phyloP scores from a whole-genome alignment of 2,888 invertebrate species.

The Oscheius sp. region DNA sequence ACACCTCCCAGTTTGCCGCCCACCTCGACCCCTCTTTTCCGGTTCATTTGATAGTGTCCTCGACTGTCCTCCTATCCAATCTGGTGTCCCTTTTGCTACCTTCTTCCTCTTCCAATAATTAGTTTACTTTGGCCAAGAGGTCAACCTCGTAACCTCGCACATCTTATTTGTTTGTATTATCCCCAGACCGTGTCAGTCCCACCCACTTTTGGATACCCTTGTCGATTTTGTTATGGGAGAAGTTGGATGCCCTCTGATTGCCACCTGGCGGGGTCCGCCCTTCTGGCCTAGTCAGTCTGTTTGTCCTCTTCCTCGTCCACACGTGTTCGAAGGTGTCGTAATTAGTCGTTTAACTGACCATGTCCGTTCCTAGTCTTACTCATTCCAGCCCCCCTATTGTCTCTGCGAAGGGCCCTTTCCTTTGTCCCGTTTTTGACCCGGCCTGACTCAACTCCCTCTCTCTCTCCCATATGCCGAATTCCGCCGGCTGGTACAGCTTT shows the following conservation, averaged over 20 bases:
- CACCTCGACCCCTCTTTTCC: conserved; percentile 29
- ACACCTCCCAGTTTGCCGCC: background rate
- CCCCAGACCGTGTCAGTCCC: conserved; percentile 14
- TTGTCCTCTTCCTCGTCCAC: conserved; percentile 22
- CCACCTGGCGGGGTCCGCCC: conserved; percentile 29
- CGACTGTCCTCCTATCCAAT: conserved; percentile 10
- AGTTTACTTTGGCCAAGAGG: conserved; percentile 34
- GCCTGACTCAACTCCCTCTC: background rate
- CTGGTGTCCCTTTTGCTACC: background rate
- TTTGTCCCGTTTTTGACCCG: background rate
- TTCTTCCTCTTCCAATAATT: conserved; percentile 13
- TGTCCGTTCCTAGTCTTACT: background rate
- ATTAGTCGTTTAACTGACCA: conserved; percentile 12
- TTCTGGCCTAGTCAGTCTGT: conserved; percentile 26
- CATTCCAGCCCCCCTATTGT: background rate
- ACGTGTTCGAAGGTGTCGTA: conserved; percentile 32
- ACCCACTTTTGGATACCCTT: conserved; percentile 29
- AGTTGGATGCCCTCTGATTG: conserved; percentile 34
- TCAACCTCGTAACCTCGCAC: conserved; percentile 27
- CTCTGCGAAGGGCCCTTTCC: conserved; percentile 3
- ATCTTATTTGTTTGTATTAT: conserved; percentile 6
- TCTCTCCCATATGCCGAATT: conserved; percentile 24
- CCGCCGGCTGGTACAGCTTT: conserved; percentile 22
- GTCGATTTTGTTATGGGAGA: conserved; percentile 28
- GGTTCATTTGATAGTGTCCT: conserved; percentile 35